These are phyloP conservation scores for Papilio elwesi DNA, from an alignment of 2,888 invertebrate genomes.

Conservation along the genomic window DNA sequence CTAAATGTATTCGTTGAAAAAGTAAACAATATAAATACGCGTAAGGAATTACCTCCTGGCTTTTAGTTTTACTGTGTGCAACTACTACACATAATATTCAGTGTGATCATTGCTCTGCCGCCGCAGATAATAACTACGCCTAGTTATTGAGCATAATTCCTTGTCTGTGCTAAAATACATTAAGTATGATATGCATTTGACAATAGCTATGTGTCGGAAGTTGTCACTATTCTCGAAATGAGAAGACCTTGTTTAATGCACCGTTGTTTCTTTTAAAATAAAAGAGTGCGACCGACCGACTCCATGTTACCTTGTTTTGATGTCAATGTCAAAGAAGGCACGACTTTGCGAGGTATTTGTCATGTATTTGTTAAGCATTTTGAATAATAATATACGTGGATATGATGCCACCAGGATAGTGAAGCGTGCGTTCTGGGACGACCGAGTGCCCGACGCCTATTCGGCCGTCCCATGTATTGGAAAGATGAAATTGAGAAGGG, in stretches of 20 bases:
- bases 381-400: background rate
- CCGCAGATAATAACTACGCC: too few relatives aligned
- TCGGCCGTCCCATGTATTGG: too few relatives aligned
- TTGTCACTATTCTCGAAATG: background rate
- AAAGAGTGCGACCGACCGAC: conserved; percentile 9
- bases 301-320: conserved; percentile 23
- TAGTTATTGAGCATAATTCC: background rate
- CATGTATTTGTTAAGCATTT: background rate
- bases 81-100: background rate
- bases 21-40: too few relatives aligned
- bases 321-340: conserved; percentile 26
- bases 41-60: too few relatives aligned
- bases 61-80: too few relatives aligned
- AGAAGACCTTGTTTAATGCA: conserved; percentile 9
- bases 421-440: too few relatives aligned
- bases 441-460: too few relatives aligned
- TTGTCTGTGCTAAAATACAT: background rate
- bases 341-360: conserved; percentile 18
- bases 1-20: too few relatives aligned
- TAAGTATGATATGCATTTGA: background rate
- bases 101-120: background rate
- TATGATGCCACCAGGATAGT: too few relatives aligned
- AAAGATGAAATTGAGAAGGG: too few relatives aligned
- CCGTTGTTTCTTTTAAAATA: background rate
- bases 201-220: conserved; percentile 9